Base-by-base conservation (phyloP, 2,888 invertebrate species). In the Andrena haemorrhoa region DNA sequence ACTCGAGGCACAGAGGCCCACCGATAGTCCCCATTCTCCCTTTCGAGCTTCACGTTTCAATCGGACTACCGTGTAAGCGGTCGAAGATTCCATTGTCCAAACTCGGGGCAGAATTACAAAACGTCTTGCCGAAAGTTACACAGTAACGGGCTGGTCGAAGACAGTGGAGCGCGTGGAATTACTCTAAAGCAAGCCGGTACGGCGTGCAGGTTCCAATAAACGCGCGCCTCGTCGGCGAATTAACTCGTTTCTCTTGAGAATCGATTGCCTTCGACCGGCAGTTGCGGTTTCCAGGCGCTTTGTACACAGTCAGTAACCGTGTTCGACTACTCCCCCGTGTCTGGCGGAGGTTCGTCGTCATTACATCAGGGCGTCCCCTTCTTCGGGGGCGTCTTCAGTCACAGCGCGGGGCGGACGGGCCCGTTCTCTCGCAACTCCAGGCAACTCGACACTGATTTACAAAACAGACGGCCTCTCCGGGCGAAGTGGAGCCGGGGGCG, bases 381-480 rank as follows among this genome's bases (percentile, higher is more conserved):
- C 64, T 65, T 69, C 47, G 12, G 58, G 23, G 58, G 41, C 12
- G 41, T 64, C 63, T 47, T 20, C 49, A 31, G 29, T 23, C 10
- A 33, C 60, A 8, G 23, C 7, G 31, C 47, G 51, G 79, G 65
- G 60, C 26, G 53, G 41, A 1, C 41, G 20, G 1, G 5, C n/a
- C 58, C 10, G 23, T 23, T 10, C 56, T 26, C 56, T 56, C 26
- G 72, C 60, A 75, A 84, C 84, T 87, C 85, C 72, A 79, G 79
- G 73, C 69, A 80, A 87, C 86, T 88, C 88, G 4, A 16, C 69
- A 66, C 68, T 79, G 86, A 83, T 88, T 83, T 82, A 86, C 79
- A 78, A 82, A 86, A 87, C 78, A 76, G 82, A 78, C 83, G 64
- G 75, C 71, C 64, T 74, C 71, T 58, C 63, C 71, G 66, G 75